Base-by-base conservation (phyloP, 2,797 vertebrate species). In the Micromesistius poutassou region DNA sequence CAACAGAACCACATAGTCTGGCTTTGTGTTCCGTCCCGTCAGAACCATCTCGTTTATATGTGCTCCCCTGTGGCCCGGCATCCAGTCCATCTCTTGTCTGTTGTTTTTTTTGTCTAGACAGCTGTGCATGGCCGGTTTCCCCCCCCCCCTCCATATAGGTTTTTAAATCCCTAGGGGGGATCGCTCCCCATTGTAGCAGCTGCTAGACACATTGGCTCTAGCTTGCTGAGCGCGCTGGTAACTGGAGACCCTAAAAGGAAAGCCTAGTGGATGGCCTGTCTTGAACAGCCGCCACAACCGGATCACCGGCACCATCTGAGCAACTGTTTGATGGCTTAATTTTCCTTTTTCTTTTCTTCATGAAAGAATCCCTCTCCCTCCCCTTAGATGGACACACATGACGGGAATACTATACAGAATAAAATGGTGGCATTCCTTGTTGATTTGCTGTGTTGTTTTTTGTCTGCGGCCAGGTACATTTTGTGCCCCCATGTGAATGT, bases 61-160 rank as follows among this genome's bases (percentile, higher is more conserved):
- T 1, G 36, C 25, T n/a, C 78, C 82, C 62, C 78, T 68, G 74
- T 82, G 68, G 40, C 79, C 70, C 22, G 55, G 76, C 77, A 82
- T 88, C 83, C 82, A 74, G 77, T 87, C 86, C 83, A 86, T 86
- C 72, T 84, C 83, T 76, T 10, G 68, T 31, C 76, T 84, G 81
- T 76, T 9, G 66, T 16, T 73, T 79, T 85, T 84, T 89, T 91
- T 92, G 90, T 95, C 93, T 89, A 82, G 91, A 92, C 92, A 93
- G 89, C 92, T 93, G 91, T 84, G 84, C 87, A 25, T 88, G 82
- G 7, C 35, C 12, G n/a, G 12, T 19, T 0, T 12, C 9, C 25
- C 30, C 33, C 9, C 25, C 28, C 68, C 9, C 68, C 10, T 28
- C 66, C 30, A 13, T 71, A 31, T 71, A 71, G 25, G 68, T 10